These are phyloP conservation scores for Oscheius sp. DNA, from an alignment of 1,140 invertebrate genomes.

Conservation along the genomic window DNA sequence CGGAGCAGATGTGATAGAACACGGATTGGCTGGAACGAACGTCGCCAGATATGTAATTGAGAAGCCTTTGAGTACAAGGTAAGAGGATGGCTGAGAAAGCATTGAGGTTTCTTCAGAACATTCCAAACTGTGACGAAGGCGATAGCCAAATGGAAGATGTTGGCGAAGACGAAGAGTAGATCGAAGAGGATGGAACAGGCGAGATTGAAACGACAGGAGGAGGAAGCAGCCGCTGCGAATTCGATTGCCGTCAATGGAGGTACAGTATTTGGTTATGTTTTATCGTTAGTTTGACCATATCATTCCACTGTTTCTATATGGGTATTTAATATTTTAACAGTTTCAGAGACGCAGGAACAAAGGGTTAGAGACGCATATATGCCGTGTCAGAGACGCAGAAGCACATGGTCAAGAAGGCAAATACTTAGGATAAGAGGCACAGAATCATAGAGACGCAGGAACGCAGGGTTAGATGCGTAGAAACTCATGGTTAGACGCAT, in stretches of 20 bases:
- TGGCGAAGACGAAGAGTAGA: constrained; percentile 43
- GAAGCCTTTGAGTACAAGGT: constrained; percentile 40
- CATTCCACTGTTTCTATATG: too few species aligned
- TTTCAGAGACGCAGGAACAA: not conserved
- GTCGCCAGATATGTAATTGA: constrained; percentile 43
- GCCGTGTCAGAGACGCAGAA: too few species aligned
- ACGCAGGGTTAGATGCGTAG: too few species aligned
- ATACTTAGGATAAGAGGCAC: too few species aligned
- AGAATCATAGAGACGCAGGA: too few species aligned
- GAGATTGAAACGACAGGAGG: constrained; percentile 24
- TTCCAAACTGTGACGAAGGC: constrained; percentile 44
- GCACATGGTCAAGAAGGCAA: too few species aligned
- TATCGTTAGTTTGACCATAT: not conserved
- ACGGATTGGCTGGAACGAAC: constrained; percentile 41
- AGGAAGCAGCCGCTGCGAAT: constrained; percentile 13
- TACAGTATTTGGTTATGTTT: not conserved
- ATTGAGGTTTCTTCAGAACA: constrained; percentile 21
- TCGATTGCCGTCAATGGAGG: not conserved
- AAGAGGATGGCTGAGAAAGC: not conserved
- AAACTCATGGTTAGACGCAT: too few species aligned
- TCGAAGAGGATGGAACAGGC: constrained; percentile 36
- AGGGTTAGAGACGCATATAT: too few species aligned
- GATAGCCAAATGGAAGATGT: constrained; percentile 48
- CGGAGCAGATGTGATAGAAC: constrained; percentile 43
- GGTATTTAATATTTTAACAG: not conserved